A percentile compares a stretch with the other conserved stretches of the same genome.
Conservation (phyloP, 1,140 invertebrate species). For the Tachypleus tridentatus region DNA sequence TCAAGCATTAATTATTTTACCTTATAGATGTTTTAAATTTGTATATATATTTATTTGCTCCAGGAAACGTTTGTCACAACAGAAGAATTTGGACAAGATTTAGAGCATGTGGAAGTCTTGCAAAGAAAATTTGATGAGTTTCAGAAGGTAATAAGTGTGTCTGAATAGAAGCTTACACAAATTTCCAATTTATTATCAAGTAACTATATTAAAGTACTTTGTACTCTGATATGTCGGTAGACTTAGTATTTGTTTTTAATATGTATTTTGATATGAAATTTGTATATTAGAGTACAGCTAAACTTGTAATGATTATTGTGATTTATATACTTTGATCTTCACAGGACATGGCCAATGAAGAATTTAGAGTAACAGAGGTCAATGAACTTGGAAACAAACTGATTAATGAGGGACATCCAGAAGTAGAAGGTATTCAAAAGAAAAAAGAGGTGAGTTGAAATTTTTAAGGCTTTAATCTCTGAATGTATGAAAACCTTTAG, state of each 20-base stretch:
- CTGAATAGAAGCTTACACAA: too few relatives aligned
- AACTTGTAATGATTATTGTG: too few relatives aligned
- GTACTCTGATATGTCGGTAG: too few relatives aligned
- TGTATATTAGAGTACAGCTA: too few relatives aligned
- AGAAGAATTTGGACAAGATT: constrained; percentile 91
- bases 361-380: constrained; percentile 91
- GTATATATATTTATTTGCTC: background rate
- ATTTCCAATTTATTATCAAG: too few relatives aligned
- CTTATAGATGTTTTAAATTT: background rate
- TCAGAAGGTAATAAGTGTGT: constrained; percentile 51
- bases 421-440: constrained; percentile 79
- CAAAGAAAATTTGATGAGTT: constrained; percentile 99
- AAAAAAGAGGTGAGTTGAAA: constrained; percentile 49
- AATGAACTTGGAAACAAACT: constrained; percentile 87
- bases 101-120: constrained; percentile 96
- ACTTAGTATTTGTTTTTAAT: too few relatives aligned
- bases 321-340: too few relatives aligned
- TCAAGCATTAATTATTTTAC: too few relatives aligned
- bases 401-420: constrained; percentile 85
- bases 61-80: constrained; percentile 83
- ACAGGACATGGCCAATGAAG: constrained; percentile 84
- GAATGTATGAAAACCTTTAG: background rate
- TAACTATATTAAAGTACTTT: too few relatives aligned
- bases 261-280: too few relatives aligned
- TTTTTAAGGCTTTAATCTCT: background rate